Percentiles rank a stretch among this genome's conserved stretches.
Conservation (phyloP, 2,888 invertebrate species). For the Asteroscopus sphinx region DNA sequence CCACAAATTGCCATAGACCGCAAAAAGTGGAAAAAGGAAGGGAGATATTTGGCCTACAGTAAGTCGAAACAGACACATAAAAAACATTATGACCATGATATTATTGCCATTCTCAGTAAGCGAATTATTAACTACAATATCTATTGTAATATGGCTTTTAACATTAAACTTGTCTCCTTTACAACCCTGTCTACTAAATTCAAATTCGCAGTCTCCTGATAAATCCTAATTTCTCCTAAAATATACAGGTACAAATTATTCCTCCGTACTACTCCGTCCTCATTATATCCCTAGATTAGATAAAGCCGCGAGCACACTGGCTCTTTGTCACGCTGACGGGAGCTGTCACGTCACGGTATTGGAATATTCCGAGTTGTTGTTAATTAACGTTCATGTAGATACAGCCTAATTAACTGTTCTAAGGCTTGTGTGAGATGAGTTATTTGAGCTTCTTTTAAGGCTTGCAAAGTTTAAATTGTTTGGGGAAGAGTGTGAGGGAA, state of each 20-base stretch:
- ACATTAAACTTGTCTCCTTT: too few species aligned
- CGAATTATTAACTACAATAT: too few species aligned
- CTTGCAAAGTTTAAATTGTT: neutral
- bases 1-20: too few species aligned
- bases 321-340: constrained; percentile 47
- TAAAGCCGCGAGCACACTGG: constrained; percentile 36
- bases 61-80: too few species aligned
- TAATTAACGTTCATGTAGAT: constrained; percentile 53
- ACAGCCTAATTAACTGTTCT: constrained; percentile 47
- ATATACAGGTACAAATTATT: constrained; percentile 21
- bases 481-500: neutral
- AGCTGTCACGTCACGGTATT: constrained; percentile 50
- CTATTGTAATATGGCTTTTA: too few species aligned
- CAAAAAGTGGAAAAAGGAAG: too few species aligned
- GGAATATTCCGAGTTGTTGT: constrained; percentile 38
- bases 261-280: constrained; percentile 1
- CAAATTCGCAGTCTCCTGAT: too few species aligned
- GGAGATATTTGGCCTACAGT: too few species aligned
- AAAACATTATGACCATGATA: too few species aligned
- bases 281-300: constrained; percentile 28
- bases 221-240: neutral
- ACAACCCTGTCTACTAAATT: too few species aligned
- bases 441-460: constrained; percentile 2
- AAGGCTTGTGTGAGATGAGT: constrained; percentile 14
- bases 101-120: too few species aligned